Evolutionary conservation across 1,140 invertebrate species (phyloP), one percentile per base, ranked within the genome.

Genomic region (Drosophila nigrodunni): DNA sequence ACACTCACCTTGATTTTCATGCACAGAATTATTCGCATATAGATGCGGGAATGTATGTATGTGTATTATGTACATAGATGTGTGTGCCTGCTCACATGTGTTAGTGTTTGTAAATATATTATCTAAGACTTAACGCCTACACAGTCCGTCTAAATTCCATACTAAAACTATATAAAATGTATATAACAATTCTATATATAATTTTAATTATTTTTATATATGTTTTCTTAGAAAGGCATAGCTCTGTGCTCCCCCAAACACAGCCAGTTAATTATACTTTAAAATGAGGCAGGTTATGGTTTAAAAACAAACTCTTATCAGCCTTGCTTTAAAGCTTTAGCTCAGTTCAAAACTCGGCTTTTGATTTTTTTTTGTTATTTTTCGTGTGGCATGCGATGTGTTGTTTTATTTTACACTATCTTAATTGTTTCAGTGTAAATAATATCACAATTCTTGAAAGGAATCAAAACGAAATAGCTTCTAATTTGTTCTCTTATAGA

Each of bases 1-100:
- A 89, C 74, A 80, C 85, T 88, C 74, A 80, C 85, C 85, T 88
- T 88, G 85, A 88, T 80, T 69, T 82, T 68, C 80, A 60, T 65
- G 77, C 49, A 75, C 80, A 68, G 50, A 54, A 50, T 60, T 59
- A 64, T 77, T 57, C 50, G 39, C 39, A 43, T 39, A 37, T 25
- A 57, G 18, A 15, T 39, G 25, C 54, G 25, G 35, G 7, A 37
- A 18, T 67, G 13, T 30, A 18, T 77, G 30, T 60, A 15, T 43
- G 2, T 60, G 37, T 60, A 44, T 41, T 43, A 3, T 60, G 30
- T 60, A 50, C 35, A n/a, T n/a, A n/a, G n/a, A 41, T 59, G 41
- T 9, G 39, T 68, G 41, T 49, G 18, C 25, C 25, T 50, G 21
- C 49, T 58, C 61, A 39, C 34, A 41, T 62, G 18, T 58, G 13